phyloP scores from a whole-genome alignment of 2,888 invertebrate genomes.

The Macropis europaea region DNA sequence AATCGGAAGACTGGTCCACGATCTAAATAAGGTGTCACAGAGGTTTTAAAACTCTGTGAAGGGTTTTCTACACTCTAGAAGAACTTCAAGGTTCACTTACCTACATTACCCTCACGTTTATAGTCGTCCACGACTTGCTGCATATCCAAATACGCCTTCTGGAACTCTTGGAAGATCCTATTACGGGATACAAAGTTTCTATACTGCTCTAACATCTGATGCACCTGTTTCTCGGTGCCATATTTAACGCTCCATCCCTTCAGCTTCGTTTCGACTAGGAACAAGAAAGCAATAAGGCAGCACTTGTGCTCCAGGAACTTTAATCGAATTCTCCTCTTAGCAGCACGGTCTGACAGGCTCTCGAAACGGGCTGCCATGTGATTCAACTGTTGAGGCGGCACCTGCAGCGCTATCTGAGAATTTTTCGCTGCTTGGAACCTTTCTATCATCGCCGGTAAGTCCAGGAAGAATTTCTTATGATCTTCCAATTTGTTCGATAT shows the following conservation, averaged over 20 bases:
- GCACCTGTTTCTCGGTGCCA: constrained; percentile 90
- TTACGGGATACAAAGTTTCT: constrained; percentile 95
- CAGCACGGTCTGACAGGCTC: constrained; percentile 87
- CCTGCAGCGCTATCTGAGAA: constrained; percentile 85
- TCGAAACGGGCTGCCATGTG: constrained; percentile 90
- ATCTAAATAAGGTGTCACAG: too few species aligned
- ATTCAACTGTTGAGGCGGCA: constrained; percentile 90
- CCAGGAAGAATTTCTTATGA: constrained; percentile 93
- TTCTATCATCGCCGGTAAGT: constrained; percentile 88
- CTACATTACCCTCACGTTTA: constrained; percentile 91
- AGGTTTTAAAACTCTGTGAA: too few species aligned
- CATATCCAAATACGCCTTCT: constrained; percentile 94
- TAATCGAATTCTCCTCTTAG: constrained; percentile 90
- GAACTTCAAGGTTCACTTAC: constrained; percentile 79
- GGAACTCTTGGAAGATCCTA: constrained; percentile 96
- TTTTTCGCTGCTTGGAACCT: constrained; percentile 89
- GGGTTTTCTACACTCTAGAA: not conserved
- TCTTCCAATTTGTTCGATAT: constrained; percentile 94
- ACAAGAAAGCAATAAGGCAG: constrained; percentile 94
- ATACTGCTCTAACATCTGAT: constrained; percentile 92
- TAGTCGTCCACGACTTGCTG: constrained; percentile 95
- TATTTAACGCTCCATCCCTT: constrained; percentile 95
- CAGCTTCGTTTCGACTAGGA: constrained; percentile 93
- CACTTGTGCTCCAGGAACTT: constrained; percentile 96
- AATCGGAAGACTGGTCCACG: too few species aligned